These are phyloP conservation scores for Ariolimax columbianus DNA, from an alignment of 2,888 invertebrate species.

Conservation along the genomic window DNA sequence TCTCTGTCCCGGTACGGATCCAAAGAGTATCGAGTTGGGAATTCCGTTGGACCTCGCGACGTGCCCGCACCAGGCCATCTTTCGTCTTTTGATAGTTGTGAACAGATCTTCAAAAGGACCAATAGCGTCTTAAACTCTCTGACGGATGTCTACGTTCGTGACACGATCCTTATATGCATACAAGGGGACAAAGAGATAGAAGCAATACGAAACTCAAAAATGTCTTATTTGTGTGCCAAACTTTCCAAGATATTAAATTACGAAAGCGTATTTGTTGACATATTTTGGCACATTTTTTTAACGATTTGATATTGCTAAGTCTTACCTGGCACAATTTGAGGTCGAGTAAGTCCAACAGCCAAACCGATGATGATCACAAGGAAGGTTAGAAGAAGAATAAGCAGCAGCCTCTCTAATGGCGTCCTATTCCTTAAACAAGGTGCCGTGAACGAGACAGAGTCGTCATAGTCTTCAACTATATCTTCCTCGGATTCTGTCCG, in stretches of 20 bases:
- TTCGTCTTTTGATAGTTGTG: too few relatives aligned
- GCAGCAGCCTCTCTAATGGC: constrained; percentile 63
- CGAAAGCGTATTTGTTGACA: background rate
- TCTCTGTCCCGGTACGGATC: too few relatives aligned
- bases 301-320: background rate
- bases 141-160: too few relatives aligned
- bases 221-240: too few relatives aligned
- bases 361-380: constrained; percentile 67
- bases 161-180: too few relatives aligned
- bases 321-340: constrained; percentile 55
- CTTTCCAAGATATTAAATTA: background rate
- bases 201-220: too few relatives aligned
- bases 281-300: background rate
- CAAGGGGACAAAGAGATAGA: too few relatives aligned
- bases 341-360: constrained; percentile 63
- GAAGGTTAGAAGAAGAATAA: constrained; percentile 62
- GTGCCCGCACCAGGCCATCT: too few relatives aligned
- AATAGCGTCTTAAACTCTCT: too few relatives aligned
- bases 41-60: too few relatives aligned
- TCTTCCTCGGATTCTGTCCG: constrained; percentile 72
- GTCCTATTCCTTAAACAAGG: constrained; percentile 63
- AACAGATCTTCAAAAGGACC: too few relatives aligned
- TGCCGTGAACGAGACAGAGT: constrained; percentile 61
- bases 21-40: too few relatives aligned
- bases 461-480: constrained; percentile 71